phyloP scores from a whole-genome alignment of 2,797 vertebrate genomes.

The Muscicapa comitata region DNA sequence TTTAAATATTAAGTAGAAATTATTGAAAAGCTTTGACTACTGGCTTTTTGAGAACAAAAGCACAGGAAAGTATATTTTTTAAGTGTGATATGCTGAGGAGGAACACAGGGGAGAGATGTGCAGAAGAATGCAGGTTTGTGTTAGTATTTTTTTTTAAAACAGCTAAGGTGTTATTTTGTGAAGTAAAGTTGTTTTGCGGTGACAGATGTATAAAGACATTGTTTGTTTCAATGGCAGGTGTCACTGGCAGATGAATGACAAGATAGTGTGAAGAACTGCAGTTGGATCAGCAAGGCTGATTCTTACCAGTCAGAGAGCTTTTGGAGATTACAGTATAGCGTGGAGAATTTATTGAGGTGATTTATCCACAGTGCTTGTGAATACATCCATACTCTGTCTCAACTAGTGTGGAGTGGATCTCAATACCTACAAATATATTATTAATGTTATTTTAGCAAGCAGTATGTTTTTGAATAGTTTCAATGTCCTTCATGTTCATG shows the following conservation, averaged over 20 bases:
- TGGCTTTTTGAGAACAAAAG: not conserved
- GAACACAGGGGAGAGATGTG: not conserved
- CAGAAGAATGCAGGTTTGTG: not conserved
- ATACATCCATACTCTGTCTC: slow-evolving; percentile 21
- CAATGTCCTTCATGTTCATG: not conserved
- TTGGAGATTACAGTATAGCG: slow-evolving; percentile 3
- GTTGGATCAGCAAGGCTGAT: slow-evolving; percentile 21
- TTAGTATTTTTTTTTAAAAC: not conserved
- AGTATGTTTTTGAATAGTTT: not conserved
- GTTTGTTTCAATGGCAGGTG: not conserved
- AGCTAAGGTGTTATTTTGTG: not conserved
- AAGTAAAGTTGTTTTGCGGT: not conserved
- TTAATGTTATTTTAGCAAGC: slow-evolving; percentile 61
- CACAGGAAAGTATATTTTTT: not conserved
- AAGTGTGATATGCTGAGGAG: not conserved
- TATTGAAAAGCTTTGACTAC: not conserved
- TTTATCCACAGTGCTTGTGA: slow-evolving; percentile 32
- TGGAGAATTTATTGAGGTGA: slow-evolving; percentile 61
- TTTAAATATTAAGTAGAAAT: not conserved
- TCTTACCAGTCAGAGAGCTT: slow-evolving; percentile 26
- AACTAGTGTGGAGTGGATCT: not conserved
- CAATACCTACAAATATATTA: slow-evolving; percentile 55
- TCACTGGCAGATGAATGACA: slow-evolving; percentile 15
- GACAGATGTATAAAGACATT: not conserved
- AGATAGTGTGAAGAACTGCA: not conserved